A percentile compares a stretch with the other conserved stretches of the same genome.
These are phyloP conservation scores for Forbesichthys papilliferus DNA, from an alignment of 2,113 vertebrate species.

Conservation along the genomic window DNA sequence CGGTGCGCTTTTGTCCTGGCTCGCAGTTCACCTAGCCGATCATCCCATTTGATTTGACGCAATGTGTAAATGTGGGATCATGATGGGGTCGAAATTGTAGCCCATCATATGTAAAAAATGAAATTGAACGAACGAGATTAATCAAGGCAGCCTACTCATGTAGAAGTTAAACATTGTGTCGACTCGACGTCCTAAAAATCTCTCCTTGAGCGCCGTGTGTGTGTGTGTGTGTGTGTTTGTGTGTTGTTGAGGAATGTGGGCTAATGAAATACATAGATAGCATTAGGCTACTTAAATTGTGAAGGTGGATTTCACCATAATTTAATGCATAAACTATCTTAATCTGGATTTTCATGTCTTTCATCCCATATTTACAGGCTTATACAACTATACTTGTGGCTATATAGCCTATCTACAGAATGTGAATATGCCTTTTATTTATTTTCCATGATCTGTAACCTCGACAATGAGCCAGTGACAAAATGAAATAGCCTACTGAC, in stretches of 20 bases:
- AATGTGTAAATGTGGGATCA: conserved; percentile 45
- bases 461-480: background rate
- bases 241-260: background rate
- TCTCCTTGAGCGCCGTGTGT: background rate
- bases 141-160: background rate
- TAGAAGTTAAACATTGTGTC: background rate
- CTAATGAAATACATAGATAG: background rate
- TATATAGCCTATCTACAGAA: no score
- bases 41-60: conserved; percentile 66
- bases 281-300: background rate
- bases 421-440: background rate
- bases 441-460: background rate
- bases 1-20: conserved; percentile 22
- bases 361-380: background rate
- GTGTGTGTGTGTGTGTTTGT: background rate
- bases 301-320: conserved; percentile 31
- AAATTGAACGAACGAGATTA: background rate
- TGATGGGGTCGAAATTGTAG: conserved; percentile 38
- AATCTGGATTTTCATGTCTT: background rate
- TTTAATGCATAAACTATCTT: background rate
- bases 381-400: no score
- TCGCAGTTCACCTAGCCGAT: conserved; percentile 36
- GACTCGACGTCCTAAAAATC: background rate
- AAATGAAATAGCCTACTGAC: background rate
- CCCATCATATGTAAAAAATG: background rate